Evolutionary conservation across 2,113 vertebrate species (phyloP), one percentile per base, ranked within the genome.

Genomic region (Eubucco bourcierii): DNA sequence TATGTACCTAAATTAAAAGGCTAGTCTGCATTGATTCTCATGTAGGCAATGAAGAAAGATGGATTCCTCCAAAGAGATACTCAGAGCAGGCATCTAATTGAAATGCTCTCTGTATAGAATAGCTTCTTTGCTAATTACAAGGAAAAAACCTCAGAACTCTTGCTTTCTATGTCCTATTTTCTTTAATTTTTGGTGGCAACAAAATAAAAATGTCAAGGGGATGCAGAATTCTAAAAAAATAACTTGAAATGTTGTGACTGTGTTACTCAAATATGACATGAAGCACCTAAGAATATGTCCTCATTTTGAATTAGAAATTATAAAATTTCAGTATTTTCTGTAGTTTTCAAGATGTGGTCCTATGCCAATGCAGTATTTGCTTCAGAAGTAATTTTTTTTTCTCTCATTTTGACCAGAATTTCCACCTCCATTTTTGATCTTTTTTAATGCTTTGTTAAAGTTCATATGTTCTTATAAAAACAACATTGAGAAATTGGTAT

Each of bases 51-150:
- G 82, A 11, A 77, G 55, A 82, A 85, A 87, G 68, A 94, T 46
- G 63, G 46, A 88, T 91, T 88, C 47, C 73, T 95, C 87, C 33
- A 64, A 94, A 93, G 84, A 90, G 46, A 47, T 80, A 20, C 90
- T 73, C 19, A 25, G 15, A 87, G 14, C 52, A 85, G 24, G 6
- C 33, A 77, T 77, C 46, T 87, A 90, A 91, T 94, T 93, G 85
- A 83, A 91, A 23, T 77, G 41, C 7, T 80, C 79, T 65, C 16
- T 74, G 21, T 91, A 91, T 74, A 83, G 64, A 61, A 31, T 65
- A 90, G 55, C 16, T 72, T 89, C 44, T 88, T 80, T 73, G 9
- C 89, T 95, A 95, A 95, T 95, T 93, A 81, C 47, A 75, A 44
- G 79, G 14, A 41, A 41, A 34, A 93, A 93, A 92, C 7, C 23